A percentile compares a stretch with the other conserved stretches of the same genome.
phyloP scores from a whole-genome alignment of 2,888 invertebrate genomes.

The Tricholauxania praeusta region DNA sequence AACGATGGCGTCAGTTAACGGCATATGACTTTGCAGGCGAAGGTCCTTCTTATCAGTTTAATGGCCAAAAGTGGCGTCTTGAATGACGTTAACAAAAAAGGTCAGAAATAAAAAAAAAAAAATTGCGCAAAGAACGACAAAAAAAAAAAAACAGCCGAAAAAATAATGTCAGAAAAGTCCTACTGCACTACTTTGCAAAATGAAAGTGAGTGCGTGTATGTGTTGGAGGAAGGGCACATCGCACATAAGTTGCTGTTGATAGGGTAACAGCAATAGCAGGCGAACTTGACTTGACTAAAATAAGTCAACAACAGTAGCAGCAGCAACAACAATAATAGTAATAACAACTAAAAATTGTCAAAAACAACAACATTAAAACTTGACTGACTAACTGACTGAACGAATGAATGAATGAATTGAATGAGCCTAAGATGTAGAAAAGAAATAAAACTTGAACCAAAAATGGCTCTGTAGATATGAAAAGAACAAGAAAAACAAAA shows the following conservation, averaged over 20 bases:
- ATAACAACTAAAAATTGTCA: neutral
- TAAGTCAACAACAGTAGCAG: conserved; percentile 7
- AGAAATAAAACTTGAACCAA: too few species aligned
- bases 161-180: conserved; percentile 8
- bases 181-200: conserved; percentile 43
- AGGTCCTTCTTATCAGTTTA: conserved; percentile 60
- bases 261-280: too few species aligned
- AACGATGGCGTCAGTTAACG: conserved; percentile 32
- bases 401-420: too few species aligned
- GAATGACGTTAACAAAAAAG: conserved; percentile 4
- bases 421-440: too few species aligned
- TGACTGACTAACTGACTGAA: too few species aligned
- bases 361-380: neutral
- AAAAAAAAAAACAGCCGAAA: conserved; percentile 43
- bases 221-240: too few species aligned
- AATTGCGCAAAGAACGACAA: conserved; percentile 24
- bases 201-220: conserved; percentile 30
- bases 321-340: neutral
- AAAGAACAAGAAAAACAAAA: too few species aligned
- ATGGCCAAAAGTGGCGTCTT: conserved; percentile 51
- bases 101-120: conserved; percentile 7
- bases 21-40: conserved; percentile 4
- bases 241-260: too few species aligned
- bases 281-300: neutral
- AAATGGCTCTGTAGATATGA: too few species aligned